Conservation (phyloP, 2,888 invertebrate genomes). For the Eilema sororculum region DNA sequence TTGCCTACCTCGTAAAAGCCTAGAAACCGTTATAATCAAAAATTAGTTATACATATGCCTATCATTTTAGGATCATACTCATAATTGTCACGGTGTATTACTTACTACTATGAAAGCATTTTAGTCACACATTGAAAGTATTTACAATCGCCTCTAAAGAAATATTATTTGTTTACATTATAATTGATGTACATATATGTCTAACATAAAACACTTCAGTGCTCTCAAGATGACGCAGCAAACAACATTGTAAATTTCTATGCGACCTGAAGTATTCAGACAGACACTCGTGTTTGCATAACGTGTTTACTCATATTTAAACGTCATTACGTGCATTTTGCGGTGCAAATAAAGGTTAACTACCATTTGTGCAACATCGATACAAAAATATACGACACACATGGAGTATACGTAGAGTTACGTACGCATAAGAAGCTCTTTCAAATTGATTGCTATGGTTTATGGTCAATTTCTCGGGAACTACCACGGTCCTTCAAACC, state of each 20-base stretch:
- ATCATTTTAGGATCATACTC: background rate
- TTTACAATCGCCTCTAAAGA: background rate
- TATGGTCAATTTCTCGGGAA: background rate
- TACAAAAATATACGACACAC: background rate
- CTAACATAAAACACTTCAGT: slow-evolving; percentile 10
- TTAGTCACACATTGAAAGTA: background rate
- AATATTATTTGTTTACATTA: background rate
- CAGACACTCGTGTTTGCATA: slow-evolving; percentile 11
- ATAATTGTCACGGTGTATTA: background rate
- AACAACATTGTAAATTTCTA: slow-evolving; percentile 15
- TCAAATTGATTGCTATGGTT: background rate
- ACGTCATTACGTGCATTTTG: slow-evolving; percentile 3
- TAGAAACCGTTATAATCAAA: slow-evolving; percentile 11
- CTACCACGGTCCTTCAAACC: background rate
- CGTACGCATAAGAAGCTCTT: background rate
- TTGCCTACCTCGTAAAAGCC: background rate
- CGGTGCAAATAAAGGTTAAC: background rate
- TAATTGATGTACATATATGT: slow-evolving; percentile 9
- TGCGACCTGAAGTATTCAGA: background rate
- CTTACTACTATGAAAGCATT: slow-evolving; percentile 5
- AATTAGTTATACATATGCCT: slow-evolving; percentile 3
- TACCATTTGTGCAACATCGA: background rate
- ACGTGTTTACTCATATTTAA: slow-evolving; percentile 13
- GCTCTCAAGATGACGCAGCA: slow-evolving; percentile 10
- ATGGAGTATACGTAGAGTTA: background rate